Base-by-base conservation (phyloP, 2,113 vertebrate species). In the Chaetorhynchus papuensis region DNA sequence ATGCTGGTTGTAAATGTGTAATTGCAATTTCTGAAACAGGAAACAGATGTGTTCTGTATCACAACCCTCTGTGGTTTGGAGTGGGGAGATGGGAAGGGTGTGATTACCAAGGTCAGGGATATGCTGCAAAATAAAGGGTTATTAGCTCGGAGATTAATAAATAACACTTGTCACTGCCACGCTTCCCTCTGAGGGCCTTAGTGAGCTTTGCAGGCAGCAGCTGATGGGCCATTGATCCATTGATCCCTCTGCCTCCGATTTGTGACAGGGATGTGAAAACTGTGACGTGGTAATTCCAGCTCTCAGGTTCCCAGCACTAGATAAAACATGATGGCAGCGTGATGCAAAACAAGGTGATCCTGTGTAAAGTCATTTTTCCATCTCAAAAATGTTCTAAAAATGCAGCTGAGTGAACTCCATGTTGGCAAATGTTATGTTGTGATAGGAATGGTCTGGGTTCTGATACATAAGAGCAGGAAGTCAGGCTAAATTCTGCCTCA, bases 21-120 rank as follows among this genome's bases (percentile, higher is more conserved):
- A 83, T 15, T 78, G 71, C 50, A 42, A 9, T 82, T 94, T 80
- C 20, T 89, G 92, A 77, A 92, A 95, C 87, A 95, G 97, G 97
- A 97, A 97, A 95, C 95, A 97, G 92, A 96, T 96, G 94, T 27
- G 27, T 63, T 87, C 45, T 60, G 28, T 53, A 84, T 22, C 1
- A 42, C 92, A 91, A 53, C 65, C 53, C 81, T 56, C 82, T 87
- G 93, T 68, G 93, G 88, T 90, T 87, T 77, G 69, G n/a, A 82
- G 63, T 22, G 45, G 37, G 64, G 83, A 81, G 77, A 76, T 90
- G 44, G 68, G 70, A 82, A 80, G 79, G 61, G 27, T 35, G 13
- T 49, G 52, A 83, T 57, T 26, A 54, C 50, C 39, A 35, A 87
- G 66, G 65, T 72, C 91, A 92, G 64, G 86, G 64, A 71, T 44